Evolutionary conservation across 2,113 vertebrate species (phyloP), one percentile per base, ranked within the genome.

Genomic region (Hypomesus transpacificus): DNA sequence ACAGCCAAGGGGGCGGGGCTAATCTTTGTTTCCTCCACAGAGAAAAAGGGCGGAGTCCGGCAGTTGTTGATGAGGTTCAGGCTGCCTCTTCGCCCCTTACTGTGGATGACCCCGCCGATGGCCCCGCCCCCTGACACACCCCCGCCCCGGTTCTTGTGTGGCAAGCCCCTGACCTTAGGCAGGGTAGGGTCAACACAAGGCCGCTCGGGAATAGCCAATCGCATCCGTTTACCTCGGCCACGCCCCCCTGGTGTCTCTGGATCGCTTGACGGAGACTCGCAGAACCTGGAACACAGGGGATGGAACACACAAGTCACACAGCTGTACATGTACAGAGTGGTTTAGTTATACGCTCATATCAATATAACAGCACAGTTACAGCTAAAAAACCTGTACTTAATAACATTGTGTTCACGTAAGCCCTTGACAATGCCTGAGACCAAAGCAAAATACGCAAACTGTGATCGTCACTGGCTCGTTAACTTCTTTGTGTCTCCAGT

Each of bases 221-320:
- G 91, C 8, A 96, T 94, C 46, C 97, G 88, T 82, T 98, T 99
- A 8, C 97, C 96, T 66, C 97, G 90, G 39, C 97, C 97, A 3
- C 96, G 95, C 34, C 94, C 94, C 26, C 95, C 95, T 0, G 94
- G 90, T 91, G 97, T 92, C 81, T 99, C 97, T 75, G 96, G 90
- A 87, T 99, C 97, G 73, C 95, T 97, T 56, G 95, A 96, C 1
- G 96, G 97, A 0, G 97, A 99, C 81, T 99, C 97, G 60, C 97
- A 99, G 91, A 99, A 99, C 88, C 97, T 99, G 80, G 1, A 70
- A 39, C 60, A 34, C 81, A 18, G 73, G 83, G 34, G 17, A 65
- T 6, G 52, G 71, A 74, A 66, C 68, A 53, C 59, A 8, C 65
- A 46, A 13, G 39, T 46, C 39, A 46, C 39, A 46, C 39, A 11